These are phyloP conservation scores for Lepidotrigona ventralis DNA, from an alignment of 1,140 invertebrate genomes.

Conservation along the genomic window DNA sequence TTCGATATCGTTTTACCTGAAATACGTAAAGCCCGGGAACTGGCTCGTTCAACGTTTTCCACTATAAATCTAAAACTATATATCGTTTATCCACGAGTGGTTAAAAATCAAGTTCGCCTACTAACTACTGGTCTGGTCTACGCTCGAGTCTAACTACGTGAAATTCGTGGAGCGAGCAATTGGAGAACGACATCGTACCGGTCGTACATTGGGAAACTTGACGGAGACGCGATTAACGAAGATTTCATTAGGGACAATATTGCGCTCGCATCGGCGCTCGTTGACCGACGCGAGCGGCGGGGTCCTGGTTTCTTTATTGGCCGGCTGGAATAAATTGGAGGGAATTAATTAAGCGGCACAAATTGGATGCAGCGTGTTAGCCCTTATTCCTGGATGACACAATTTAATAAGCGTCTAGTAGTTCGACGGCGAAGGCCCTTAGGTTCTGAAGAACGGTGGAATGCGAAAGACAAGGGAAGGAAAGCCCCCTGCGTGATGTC, in stretches of 20 bases:
- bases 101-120: slow-evolving; percentile 13
- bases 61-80: too few species aligned
- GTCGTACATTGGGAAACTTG: slow-evolving; percentile 53
- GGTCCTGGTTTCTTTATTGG: slow-evolving; percentile 69
- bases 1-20: too few species aligned
- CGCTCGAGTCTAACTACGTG: not conserved
- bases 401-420: slow-evolving; percentile 72
- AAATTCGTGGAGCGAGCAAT: slow-evolving; percentile 55
- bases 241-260: slow-evolving; percentile 74
- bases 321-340: slow-evolving; percentile 66
- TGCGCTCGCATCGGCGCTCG: slow-evolving; percentile 65
- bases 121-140: not conserved
- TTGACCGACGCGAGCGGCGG: slow-evolving; percentile 54
- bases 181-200: slow-evolving; percentile 26
- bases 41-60: too few species aligned
- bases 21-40: too few species aligned
- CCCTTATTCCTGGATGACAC: slow-evolving; percentile 75
- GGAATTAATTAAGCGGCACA: slow-evolving; percentile 75
- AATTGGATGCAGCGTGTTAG: slow-evolving; percentile 76
- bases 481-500: slow-evolving; percentile 19
- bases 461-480: slow-evolving; percentile 20
- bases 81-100: not conserved
- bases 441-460: not conserved
- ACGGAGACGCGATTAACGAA: slow-evolving; percentile 69
- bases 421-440: slow-evolving; percentile 22